phyloP scores from a whole-genome alignment of 2,888 invertebrate species.

The Geotrupes spiniger region DNA sequence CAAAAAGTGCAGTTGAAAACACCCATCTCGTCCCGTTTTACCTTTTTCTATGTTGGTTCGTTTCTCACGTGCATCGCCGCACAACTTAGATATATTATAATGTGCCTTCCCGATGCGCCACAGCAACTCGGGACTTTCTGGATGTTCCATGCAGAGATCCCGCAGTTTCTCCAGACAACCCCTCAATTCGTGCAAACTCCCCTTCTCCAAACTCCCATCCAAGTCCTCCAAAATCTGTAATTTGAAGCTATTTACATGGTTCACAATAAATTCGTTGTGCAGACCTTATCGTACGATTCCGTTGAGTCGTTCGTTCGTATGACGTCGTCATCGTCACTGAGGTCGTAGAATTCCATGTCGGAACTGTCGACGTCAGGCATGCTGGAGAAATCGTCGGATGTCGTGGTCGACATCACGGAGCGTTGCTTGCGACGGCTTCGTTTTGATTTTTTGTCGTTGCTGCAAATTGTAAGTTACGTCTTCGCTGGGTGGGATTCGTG shows the following conservation, averaged over 20 bases:
- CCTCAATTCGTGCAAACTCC: conserved; percentile 31
- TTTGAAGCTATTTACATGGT: not conserved
- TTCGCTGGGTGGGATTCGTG: not conserved
- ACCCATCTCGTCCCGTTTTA: no score
- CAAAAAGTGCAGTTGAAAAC: no score
- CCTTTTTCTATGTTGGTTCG: conserved; percentile 40
- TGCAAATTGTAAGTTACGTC: not conserved
- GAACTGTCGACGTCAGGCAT: conserved; percentile 42
- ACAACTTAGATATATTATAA: conserved; percentile 35
- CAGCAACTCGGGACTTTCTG: conserved; percentile 39
- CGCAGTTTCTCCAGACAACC: conserved; percentile 35
- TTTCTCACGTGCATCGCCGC: conserved; percentile 30
- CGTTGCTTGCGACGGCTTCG: conserved; percentile 14
- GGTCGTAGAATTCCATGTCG: conserved; percentile 48
- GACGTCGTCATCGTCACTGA: conserved; percentile 44
- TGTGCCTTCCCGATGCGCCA: conserved; percentile 47
- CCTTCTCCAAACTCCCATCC: conserved; percentile 38
- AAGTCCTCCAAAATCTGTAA: conserved; percentile 37
- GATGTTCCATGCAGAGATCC: conserved; percentile 39
- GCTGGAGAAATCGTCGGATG: conserved; percentile 43
- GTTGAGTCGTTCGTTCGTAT: not conserved
- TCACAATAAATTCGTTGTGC: not conserved
- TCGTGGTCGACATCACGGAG: conserved; percentile 23
- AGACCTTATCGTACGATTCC: not conserved
- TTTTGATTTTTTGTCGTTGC: conserved; percentile 15